These are phyloP conservation scores for Eupithecia pulchellata DNA, from an alignment of 2,888 invertebrate genomes.

Conservation along the genomic window DNA sequence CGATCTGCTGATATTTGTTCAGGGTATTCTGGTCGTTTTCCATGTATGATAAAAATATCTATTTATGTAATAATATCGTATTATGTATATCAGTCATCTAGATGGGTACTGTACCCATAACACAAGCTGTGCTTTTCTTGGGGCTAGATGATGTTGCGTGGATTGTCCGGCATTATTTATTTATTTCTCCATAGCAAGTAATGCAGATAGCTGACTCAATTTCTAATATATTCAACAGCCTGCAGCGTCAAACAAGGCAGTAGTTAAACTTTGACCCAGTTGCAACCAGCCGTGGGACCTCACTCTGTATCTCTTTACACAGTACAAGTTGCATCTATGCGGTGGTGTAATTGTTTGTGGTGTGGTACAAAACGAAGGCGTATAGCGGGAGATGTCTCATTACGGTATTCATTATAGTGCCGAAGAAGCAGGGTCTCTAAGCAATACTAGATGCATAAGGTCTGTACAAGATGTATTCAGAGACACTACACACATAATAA, in stretches of 20 bases:
- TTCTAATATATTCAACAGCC: slow-evolving; percentile 1
- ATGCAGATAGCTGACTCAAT: not conserved
- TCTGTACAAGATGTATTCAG: too few species aligned
- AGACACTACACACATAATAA: too few species aligned
- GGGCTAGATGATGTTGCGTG: too few species aligned
- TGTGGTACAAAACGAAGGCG: slow-evolving; percentile 23
- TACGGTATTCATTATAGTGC: not conserved
- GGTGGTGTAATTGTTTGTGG: slow-evolving; percentile 37
- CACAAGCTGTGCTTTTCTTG: too few species aligned
- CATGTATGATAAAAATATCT: too few species aligned
- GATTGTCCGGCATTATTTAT: too few species aligned
- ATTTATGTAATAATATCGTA: too few species aligned
- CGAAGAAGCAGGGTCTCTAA: not conserved
- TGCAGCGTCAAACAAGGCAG: slow-evolving; percentile 30
- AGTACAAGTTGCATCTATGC: slow-evolving; percentile 49
- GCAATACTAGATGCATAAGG: not conserved
- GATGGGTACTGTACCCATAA: too few species aligned
- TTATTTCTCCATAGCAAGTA: too few species aligned
- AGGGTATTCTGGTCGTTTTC: too few species aligned
- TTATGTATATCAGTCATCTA: too few species aligned
- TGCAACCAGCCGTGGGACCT: slow-evolving; percentile 45
- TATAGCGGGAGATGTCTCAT: slow-evolving; percentile 13
- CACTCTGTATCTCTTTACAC: slow-evolving; percentile 49
- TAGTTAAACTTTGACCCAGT: slow-evolving; percentile 56
- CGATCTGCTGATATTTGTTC: too few species aligned